Evolutionary conservation across 2,113 vertebrate genomes (phyloP).

Genomic region (Sapajus apella): DNA sequence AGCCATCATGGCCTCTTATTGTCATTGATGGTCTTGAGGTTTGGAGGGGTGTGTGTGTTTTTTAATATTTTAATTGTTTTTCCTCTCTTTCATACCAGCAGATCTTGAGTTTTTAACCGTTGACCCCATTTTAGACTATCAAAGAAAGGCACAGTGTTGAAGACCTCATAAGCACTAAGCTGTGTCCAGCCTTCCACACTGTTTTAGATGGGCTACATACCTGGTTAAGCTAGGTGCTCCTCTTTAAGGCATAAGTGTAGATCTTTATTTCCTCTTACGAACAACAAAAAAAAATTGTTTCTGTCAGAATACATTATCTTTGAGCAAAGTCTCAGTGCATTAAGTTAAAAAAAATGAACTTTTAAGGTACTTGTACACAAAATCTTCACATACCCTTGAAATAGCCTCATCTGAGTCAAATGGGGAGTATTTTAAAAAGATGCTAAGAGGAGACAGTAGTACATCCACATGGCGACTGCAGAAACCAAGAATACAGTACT

Average conservation of each 20-base stretch:
- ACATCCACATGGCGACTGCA: background rate
- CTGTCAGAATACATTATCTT: background rate
- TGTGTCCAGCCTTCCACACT: background rate
- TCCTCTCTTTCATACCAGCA: too few relatives aligned
- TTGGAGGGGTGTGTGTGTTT: too few relatives aligned
- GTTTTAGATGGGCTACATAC: background rate
- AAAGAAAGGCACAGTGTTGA: background rate
- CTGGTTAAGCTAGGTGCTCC: background rate
- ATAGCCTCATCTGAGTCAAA: background rate
- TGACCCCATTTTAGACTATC: background rate
- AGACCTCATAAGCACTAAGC: background rate
- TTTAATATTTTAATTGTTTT: too few relatives aligned
- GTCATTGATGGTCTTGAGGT: background rate
- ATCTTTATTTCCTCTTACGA: background rate
- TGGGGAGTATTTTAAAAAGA: background rate
- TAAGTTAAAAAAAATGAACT: conserved; percentile 25
- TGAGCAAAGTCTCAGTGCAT: background rate
- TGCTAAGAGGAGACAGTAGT: background rate
- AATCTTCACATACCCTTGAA: background rate
- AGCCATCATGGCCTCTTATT: background rate
- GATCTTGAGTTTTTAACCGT: background rate
- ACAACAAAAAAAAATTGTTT: background rate
- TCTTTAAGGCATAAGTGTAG: background rate
- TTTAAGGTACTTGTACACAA: background rate
- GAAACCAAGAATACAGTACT: background rate